Base-by-base conservation (phyloP, 2,888 invertebrate species). In the Xylocampa areola region DNA sequence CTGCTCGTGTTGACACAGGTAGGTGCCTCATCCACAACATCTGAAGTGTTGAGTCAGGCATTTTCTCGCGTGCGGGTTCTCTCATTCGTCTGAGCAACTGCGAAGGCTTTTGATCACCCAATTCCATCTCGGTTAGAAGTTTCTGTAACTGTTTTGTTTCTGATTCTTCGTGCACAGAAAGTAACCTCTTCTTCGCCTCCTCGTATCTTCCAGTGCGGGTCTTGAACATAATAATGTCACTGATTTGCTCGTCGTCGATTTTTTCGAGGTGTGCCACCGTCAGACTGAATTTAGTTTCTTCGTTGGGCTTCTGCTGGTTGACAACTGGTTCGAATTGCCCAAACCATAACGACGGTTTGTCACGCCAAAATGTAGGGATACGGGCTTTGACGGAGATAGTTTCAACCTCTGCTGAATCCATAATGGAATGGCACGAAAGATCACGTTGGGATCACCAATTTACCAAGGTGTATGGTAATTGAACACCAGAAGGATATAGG, bases 301-400 rank as follows among this genome's bases (percentile, higher is more conserved):
- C 39, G n/a, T 4, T 39, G 13, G 37, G 30, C 16, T 48, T 48
- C 16, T 37, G 48, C 8, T 36, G 29, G 19, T 10, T 48, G 10
- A 37, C 29, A 7, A 48, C 37, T 1, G 47, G 27, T 19, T 54
- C 47, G n/a, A n/a, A n/a, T n/a, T n/a, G n/a, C n/a, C n/a, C n/a
- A n/a, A n/a, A n/a, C n/a, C n/a, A n/a, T n/a, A 10, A 41, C 17
- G 8, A 30, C 17, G 30, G 44, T 44, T 44, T 33, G 3, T 44
- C 44, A 7, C 33, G 23, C 44, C 44, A 44, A n/a, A 35, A 35
- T 17, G 5, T 11, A 17, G 25, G 25, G 0, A 35, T 44, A 2
- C 33, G 33, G 16, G 33, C 33, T n/a, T 45, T 45, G 25, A 45
- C 5, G 16, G 35, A 45, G 17, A 45, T 45, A 8, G 25, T 17